These are phyloP conservation scores for Ciconia maguari DNA, from an alignment of 2,113 vertebrate genomes.

Conservation along the genomic window DNA sequence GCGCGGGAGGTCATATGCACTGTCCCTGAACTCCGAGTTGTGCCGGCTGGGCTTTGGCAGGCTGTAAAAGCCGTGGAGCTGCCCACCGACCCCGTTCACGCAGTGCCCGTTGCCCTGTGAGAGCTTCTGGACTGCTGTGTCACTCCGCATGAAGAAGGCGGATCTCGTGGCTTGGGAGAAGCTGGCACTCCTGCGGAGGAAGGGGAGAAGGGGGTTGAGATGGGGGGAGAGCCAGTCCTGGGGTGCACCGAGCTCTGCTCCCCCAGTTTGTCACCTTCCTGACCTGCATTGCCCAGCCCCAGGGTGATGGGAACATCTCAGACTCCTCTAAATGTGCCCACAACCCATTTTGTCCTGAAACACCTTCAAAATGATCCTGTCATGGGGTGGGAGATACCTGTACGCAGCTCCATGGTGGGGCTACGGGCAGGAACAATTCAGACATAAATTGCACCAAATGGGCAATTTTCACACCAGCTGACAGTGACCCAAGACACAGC, in stretches of 20 bases:
- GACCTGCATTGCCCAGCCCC: accelerated
- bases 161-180: conserved; percentile 92
- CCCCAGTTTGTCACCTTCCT: not conserved
- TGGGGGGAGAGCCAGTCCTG: accelerated
- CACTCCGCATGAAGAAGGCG: conserved; percentile 84
- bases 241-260: not conserved
- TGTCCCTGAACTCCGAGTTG: conserved; percentile 79
- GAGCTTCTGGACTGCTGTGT: conserved; percentile 88
- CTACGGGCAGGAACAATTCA: not conserved
- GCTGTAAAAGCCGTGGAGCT: conserved; percentile 92
- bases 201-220: not conserved
- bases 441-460: not conserved
- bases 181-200: conserved; percentile 87
- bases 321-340: not conserved
- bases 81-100: conserved; percentile 82
- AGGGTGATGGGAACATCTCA: not conserved
- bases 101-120: conserved; percentile 90
- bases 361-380: not conserved
- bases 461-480: not conserved
- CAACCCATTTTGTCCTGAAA: not conserved
- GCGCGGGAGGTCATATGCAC: conserved; percentile 87
- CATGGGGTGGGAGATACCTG: not conserved
- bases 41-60: conserved; percentile 90
- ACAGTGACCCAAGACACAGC: accelerated
- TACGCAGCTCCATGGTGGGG: not conserved